A percentile compares a stretch with the other conserved stretches of the same genome.
Evolutionary conservation across 2,888 invertebrate genomes (phyloP).

Genomic region (Cheilosia soror): DNA sequence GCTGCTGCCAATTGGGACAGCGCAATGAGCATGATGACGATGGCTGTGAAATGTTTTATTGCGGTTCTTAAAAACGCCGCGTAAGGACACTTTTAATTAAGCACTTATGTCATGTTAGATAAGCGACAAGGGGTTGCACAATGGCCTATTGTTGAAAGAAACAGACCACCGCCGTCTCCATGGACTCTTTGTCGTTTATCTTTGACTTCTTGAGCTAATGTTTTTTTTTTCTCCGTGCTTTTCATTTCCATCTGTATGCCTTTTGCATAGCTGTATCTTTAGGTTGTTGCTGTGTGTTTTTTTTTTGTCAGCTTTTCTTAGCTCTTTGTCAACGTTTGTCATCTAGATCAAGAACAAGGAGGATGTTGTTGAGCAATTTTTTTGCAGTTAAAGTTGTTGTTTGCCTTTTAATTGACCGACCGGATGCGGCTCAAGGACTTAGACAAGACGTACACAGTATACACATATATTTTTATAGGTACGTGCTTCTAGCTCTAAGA

Average conservation of each 20-base stretch:
- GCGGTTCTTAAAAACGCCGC: conserved; percentile 64
- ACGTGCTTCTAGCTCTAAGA: conserved; percentile 2
- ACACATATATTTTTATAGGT: neutral
- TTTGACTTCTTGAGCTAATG: conserved; percentile 55
- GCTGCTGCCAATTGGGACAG: conserved; percentile 46
- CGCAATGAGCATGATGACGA: conserved; percentile 50
- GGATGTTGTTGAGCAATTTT: conserved; percentile 59
- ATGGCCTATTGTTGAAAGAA: conserved; percentile 63
- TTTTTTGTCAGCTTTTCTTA: conserved; percentile 3
- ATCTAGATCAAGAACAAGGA: conserved; percentile 37
- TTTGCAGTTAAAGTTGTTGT: conserved; percentile 50
- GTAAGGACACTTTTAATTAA: conserved; percentile 72
- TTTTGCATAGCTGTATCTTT: conserved; percentile 18
- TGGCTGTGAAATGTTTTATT: conserved; percentile 72
- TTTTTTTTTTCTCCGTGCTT: conserved; percentile 22
- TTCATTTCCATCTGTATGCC: conserved; percentile 15
- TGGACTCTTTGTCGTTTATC: conserved; percentile 46
- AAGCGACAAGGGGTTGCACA: conserved; percentile 66
- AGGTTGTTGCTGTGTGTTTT: conserved; percentile 23
- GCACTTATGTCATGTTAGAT: conserved; percentile 74
- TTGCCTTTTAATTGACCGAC: conserved; percentile 64
- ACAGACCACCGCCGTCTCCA: conserved; percentile 39
- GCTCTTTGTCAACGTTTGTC: conserved; percentile 58
- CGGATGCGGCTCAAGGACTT: conserved; percentile 51
- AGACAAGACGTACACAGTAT: neutral